Base-by-base conservation (phyloP, 2,797 vertebrate species). In the Bucorvus abyssinicus region DNA sequence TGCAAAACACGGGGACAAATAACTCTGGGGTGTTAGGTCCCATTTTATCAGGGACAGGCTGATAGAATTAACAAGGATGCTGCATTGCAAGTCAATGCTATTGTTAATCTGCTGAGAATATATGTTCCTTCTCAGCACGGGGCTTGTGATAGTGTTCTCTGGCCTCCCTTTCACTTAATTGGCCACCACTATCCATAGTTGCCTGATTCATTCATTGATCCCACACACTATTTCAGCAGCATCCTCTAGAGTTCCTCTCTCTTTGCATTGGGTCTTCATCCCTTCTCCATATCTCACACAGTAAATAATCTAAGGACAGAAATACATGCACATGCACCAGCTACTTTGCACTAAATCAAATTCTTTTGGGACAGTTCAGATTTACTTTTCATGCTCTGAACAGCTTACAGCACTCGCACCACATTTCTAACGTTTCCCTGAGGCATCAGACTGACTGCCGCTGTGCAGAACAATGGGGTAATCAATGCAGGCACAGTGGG, bases 381-480 rank as follows among this genome's bases (percentile, higher is more conserved):
- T 84, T 76, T 53, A 70, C 55, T 90, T 90, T 52, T 42, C 55
- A 8, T 38, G 36, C 70, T 89, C 80, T 34, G 77, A 56, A 70
- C 26, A 52, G 38, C 5, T 91, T 57, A 32, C 26, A 78, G 83
- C 69, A 26, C 73, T 89, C 3, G 2, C 45, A 89, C 23, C 45
- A 56, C 76, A 84, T 79, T 82, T 93, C 50, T 61, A 5, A 56
- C 20, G 4, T 87, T 88, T 95, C 94, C 93, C 90, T 50, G 74
- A 79, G 94, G 93, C 83, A 74, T 76, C 90, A 95, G 88, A 70
- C 88, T 88, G 74, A 52, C 90, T 95, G 91, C 87, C 23, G 52
- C 90, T 92, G 90, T 63, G 94, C 87, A 80, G 77, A 96, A 73
- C 90, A 94, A 89, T 95, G 93, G 90, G 68, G 40, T 22, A 71